Evolutionary conservation across 92 coral and sea anemone species (phyloP).

Genomic region (Muricea muricata): DNA sequence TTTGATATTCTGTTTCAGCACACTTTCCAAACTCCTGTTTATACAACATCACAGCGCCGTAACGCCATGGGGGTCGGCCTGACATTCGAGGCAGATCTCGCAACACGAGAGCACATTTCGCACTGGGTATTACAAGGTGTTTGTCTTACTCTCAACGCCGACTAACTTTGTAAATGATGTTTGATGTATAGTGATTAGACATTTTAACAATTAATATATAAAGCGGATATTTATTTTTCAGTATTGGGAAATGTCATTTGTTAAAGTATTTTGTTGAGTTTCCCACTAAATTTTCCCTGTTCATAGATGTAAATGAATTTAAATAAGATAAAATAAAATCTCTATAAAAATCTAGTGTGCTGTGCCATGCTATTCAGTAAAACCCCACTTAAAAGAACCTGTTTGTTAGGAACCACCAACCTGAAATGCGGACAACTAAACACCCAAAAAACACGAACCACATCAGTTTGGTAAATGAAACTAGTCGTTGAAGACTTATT

Average conservation of each 20-base stretch:
- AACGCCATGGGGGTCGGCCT: constrained; percentile 99
- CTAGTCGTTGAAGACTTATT: too few species aligned
- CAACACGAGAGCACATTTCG: constrained; percentile 88
- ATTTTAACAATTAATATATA: constrained; percentile 9
- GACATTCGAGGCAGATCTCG: constrained; percentile 94
- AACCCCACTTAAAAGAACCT: too few species aligned
- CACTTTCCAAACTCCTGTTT: constrained; percentile 96
- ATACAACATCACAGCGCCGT: constrained; percentile 99
- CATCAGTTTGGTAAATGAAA: too few species aligned
- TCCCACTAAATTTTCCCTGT: neutral
- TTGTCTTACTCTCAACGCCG: constrained; percentile 95
- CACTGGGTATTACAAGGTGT: constrained; percentile 99
- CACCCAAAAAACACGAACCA: too few species aligned
- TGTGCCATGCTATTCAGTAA: neutral
- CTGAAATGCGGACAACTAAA: too few species aligned
- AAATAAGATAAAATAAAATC: neutral
- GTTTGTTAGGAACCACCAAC: too few species aligned
- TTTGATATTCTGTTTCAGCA: constrained; percentile 73
- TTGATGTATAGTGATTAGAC: neutral
- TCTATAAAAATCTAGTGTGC: neutral
- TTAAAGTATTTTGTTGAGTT: neutral
- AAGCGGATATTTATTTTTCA: neutral
- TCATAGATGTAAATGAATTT: neutral
- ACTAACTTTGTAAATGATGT: constrained; percentile 50
- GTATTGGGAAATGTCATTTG: neutral